Percentiles rank a stretch among this genome's conserved stretches.
These are phyloP conservation scores for Drosophila grimshawi DNA, from an alignment of 1,140 invertebrate genomes.

Conservation along the genomic window DNA sequence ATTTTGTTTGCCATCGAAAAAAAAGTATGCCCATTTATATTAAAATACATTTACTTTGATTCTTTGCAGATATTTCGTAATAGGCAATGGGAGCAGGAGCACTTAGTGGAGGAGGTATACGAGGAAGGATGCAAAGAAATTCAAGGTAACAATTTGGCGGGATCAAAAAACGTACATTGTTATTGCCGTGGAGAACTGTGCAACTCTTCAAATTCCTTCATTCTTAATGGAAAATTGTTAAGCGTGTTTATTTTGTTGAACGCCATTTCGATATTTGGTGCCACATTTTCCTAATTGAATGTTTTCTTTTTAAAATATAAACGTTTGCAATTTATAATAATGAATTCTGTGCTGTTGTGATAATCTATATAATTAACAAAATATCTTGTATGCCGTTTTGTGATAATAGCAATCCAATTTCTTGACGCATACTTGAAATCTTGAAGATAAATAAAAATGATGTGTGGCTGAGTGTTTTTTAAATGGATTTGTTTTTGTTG, in stretches of 20 bases:
- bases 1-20: neutral
- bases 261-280: constrained; percentile 69
- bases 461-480: too few species aligned
- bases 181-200: constrained; percentile 89
- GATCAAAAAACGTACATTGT: constrained; percentile 87
- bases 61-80: constrained; percentile 85
- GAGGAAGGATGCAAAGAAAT: constrained; percentile 88
- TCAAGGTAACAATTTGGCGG: constrained; percentile 87
- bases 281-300: constrained; percentile 5
- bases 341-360: constrained; percentile 11
- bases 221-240: constrained; percentile 31
- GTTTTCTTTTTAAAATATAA: neutral
- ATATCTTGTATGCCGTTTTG: constrained; percentile 11
- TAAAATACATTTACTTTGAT: constrained; percentile 3
- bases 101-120: constrained; percentile 88
- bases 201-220: constrained; percentile 86
- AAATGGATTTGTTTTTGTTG: too few species aligned
- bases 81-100: constrained; percentile 86
- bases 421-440: neutral
- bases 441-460: too few species aligned
- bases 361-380: constrained; percentile 15
- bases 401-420: constrained; percentile 6
- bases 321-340: too few species aligned
- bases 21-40: neutral
- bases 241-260: constrained; percentile 86